Evolutionary conservation across 2,797 vertebrate genomes (phyloP).

Genomic region (Saxicola maurus): DNA sequence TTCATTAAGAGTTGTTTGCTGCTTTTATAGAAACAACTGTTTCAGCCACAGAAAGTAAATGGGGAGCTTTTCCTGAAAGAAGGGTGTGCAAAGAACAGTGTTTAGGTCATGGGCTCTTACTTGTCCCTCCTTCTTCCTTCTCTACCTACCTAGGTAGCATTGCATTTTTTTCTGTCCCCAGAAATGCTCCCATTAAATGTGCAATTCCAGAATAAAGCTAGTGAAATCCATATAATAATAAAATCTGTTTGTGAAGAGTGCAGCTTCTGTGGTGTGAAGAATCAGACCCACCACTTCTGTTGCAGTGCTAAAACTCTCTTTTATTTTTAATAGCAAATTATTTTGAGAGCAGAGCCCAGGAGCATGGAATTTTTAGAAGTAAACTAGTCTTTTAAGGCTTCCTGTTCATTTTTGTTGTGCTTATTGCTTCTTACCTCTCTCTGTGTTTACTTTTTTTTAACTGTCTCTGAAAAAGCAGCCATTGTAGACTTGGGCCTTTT

Average conservation of each 20-base stretch:
- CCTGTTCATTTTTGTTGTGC: slow-evolving; percentile 1
- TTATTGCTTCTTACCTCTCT: neutral
- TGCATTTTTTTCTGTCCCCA: neutral
- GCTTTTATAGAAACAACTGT: neutral
- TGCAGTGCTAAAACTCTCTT: neutral
- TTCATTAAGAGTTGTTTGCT: neutral
- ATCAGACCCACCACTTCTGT: neutral
- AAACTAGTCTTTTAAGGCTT: slow-evolving; percentile 6
- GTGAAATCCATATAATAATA: neutral
- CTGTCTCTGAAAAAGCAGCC: neutral
- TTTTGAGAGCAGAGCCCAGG: neutral
- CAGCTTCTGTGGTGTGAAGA: neutral
- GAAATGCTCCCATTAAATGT: neutral
- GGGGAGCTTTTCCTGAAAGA: neutral
- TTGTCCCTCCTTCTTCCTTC: neutral
- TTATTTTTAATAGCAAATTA: slow-evolving; percentile 12
- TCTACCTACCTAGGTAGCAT: neutral
- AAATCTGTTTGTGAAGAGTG: neutral
- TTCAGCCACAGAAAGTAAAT: neutral
- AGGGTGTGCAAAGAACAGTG: neutral
- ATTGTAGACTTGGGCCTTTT: neutral
- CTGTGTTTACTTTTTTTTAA: neutral
- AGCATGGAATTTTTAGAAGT: neutral
- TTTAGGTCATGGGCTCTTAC: neutral
- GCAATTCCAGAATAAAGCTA: neutral